A percentile compares a stretch with the other conserved stretches of the same genome.
These are phyloP conservation scores for Panonychus citri DNA, from an alignment of 1,140 invertebrate species.

Conservation along the genomic window DNA sequence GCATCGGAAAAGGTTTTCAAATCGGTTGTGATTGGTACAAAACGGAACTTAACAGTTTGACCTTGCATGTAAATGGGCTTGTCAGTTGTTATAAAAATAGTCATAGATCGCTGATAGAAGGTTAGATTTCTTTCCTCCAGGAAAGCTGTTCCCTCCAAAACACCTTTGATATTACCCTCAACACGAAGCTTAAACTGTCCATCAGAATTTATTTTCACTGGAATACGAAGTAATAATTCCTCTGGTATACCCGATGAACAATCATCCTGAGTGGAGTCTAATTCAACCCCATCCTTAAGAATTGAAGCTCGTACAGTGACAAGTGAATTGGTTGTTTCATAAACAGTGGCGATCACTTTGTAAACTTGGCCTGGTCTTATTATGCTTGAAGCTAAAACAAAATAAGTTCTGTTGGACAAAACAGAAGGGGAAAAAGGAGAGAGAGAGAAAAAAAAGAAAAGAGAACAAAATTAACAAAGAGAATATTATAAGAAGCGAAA, in stretches of 20 bases:
- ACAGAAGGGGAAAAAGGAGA: not conserved
- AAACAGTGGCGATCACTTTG: constrained; percentile 48
- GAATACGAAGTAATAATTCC: constrained; percentile 54
- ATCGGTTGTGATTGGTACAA: constrained; percentile 67
- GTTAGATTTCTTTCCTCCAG: constrained; percentile 49
- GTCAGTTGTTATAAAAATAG: constrained; percentile 81
- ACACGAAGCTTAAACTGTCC: constrained; percentile 64
- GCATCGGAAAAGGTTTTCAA: constrained; percentile 62
- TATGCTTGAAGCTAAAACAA: constrained; percentile 59
- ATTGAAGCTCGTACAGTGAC: constrained; percentile 57
- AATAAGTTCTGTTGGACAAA: constrained; percentile 38
- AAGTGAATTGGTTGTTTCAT: constrained; percentile 33
- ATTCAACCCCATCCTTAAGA: constrained; percentile 59
- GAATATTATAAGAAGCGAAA: no score
- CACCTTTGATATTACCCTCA: constrained; percentile 59
- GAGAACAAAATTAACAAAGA: no score
- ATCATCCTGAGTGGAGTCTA: constrained; percentile 44
- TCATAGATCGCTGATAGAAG: constrained; percentile 72
- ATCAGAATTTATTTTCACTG: constrained; percentile 41
- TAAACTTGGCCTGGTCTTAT: constrained; percentile 66
- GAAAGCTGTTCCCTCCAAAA: constrained; percentile 59
- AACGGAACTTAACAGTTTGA: constrained; percentile 60
- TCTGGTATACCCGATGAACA: constrained; percentile 56
- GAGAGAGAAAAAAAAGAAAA: not conserved
- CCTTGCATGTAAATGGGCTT: constrained; percentile 86